A percentile compares a stretch with the other conserved stretches of the same genome.
Conservation (phyloP, 2,797 vertebrate genomes). For the Sphaeramia orbicularis region DNA sequence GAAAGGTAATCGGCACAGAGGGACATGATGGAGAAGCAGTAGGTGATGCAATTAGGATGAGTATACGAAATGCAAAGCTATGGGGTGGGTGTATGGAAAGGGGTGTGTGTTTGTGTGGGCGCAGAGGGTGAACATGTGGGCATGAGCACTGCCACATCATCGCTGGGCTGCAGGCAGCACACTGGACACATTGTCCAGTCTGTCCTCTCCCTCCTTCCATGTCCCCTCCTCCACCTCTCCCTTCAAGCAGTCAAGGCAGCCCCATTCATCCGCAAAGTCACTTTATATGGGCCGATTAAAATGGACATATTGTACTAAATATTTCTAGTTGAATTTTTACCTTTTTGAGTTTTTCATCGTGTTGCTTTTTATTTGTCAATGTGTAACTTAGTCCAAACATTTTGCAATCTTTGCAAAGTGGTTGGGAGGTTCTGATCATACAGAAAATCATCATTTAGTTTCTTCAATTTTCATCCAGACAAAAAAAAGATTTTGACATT, state of each 20-base stretch:
- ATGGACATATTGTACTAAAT: neutral
- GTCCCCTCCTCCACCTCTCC: slow-evolving; percentile 39
- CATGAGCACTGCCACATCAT: slow-evolving; percentile 82
- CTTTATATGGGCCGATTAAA: slow-evolving; percentile 13
- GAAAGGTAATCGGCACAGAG: too few species aligned
- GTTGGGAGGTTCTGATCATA: too few species aligned
- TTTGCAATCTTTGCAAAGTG: too few species aligned
- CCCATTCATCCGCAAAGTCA: slow-evolving; percentile 54
- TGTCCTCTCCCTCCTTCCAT: slow-evolving; percentile 52
- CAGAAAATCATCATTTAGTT: too few species aligned
- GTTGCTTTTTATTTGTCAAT: too few species aligned
- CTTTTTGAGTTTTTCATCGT: too few species aligned
- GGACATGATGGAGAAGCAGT: neutral
- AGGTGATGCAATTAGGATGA: neutral
- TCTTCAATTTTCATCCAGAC: too few species aligned
- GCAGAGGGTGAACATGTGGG: slow-evolving; percentile 64
- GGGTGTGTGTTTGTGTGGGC: slow-evolving; percentile 37
- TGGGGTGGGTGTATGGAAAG: slow-evolving; percentile 33
- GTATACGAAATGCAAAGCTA: slow-evolving; percentile 4
- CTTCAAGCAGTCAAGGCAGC: slow-evolving; percentile 56
- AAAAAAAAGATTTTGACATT: too few species aligned
- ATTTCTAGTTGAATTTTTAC: too few species aligned
- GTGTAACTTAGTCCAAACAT: too few species aligned
- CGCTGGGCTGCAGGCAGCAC: slow-evolving; percentile 73
- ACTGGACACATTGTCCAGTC: slow-evolving; percentile 80